Evolutionary conservation across 2,113 vertebrate genomes (phyloP).

Genomic region (Silurus meridionalis): DNA sequence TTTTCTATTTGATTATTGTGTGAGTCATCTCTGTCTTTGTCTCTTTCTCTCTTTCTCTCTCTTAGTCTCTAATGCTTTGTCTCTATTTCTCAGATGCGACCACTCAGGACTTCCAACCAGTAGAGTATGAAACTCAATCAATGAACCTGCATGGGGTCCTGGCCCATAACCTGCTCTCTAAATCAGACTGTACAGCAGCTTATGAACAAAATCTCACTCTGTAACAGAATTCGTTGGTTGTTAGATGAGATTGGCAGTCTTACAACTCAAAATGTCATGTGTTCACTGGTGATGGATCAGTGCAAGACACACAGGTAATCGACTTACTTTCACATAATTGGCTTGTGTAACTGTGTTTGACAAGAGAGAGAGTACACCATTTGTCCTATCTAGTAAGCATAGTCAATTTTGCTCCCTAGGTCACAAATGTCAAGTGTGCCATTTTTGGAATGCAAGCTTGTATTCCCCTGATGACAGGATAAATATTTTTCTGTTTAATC

Average conservation of each 20-base stretch:
- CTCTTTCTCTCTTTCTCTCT: not conserved
- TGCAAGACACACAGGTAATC: not conserved
- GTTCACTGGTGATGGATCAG: not conserved
- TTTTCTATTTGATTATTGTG: not conserved
- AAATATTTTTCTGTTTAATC: not conserved
- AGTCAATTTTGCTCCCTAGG: not conserved
- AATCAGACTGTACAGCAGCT: not conserved
- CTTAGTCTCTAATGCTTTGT: not conserved
- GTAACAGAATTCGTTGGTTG: not conserved
- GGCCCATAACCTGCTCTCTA: not conserved
- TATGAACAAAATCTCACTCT: slow-evolving; percentile 4
- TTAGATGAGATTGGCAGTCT: not conserved
- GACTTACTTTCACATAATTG: not conserved
- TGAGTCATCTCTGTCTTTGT: not conserved
- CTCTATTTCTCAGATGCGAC: not conserved
- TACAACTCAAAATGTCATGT: not conserved
- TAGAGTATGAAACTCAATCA: slow-evolving; percentile 13
- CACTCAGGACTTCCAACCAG: not conserved
- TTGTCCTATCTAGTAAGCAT: not conserved
- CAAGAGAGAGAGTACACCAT: not conserved
- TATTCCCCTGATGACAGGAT: no score
- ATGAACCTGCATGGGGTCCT: not conserved
- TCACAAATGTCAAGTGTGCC: not conserved
- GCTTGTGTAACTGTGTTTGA: not conserved
- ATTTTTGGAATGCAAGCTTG: no score